Conservation (phyloP, 2,797 vertebrate species). For the Hydrolagus colliei region DNA sequence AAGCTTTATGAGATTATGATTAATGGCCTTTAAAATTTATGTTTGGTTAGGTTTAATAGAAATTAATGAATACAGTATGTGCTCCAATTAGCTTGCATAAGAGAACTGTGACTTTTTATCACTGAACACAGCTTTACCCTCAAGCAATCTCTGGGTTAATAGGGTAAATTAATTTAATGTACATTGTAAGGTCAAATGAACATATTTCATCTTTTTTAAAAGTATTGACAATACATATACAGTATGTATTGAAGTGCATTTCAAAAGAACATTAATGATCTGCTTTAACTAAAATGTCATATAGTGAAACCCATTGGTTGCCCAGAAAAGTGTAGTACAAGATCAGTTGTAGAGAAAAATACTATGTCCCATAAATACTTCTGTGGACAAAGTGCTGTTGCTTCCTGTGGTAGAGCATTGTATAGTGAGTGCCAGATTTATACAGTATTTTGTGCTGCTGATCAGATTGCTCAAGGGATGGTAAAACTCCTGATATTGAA, state of each 20-base stretch:
- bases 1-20: conserved; percentile 64
- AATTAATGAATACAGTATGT: conserved; percentile 56
- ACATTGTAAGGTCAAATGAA: background rate
- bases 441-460: too few relatives aligned
- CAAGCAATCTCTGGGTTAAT: background rate
- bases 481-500: too few relatives aligned
- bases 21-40: conserved; percentile 62
- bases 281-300: background rate
- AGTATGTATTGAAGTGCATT: background rate
- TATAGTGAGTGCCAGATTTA: too few relatives aligned
- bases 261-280: background rate
- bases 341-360: too few relatives aligned
- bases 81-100: conserved; percentile 56
- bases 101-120: background rate
- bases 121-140: background rate
- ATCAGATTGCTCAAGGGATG: too few relatives aligned
- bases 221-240: background rate
- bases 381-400: too few relatives aligned
- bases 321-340: too few relatives aligned
- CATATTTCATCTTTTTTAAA: background rate
- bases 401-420: too few relatives aligned
- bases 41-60: conserved; percentile 60
- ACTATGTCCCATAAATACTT: too few relatives aligned
- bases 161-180: background rate
- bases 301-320: background rate